Base-by-base conservation (phyloP, 2,797 vertebrate genomes). In the Brachyrhaphis roseni region DNA sequence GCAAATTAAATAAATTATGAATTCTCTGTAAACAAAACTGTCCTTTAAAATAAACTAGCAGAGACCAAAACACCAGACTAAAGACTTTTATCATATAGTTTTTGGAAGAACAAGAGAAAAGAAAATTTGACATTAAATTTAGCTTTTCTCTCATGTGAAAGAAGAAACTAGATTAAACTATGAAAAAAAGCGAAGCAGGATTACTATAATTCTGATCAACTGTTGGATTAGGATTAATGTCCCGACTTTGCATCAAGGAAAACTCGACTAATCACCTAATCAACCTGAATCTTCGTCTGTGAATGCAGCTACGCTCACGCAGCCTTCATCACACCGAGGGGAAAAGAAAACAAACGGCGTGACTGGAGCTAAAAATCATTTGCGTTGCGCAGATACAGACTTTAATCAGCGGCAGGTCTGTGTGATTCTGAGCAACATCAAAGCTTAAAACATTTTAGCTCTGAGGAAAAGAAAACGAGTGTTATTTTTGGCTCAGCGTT, bases 331-430 rank as follows among this genome's bases (percentile, higher is more conserved):
- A 41, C 87, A 75, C 74, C 86, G 83, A 75, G 75, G 92, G 36
- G 45, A 79, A 89, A 92, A 84, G 79, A 77, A 78, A 80, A 83
- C 73, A 90, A 88, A 84, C 23, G 78, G 85, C 92, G 78, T 84
- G 92, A 93, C 77, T 82, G 90, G 85, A 87, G 93, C 95, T 94
- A 93, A 91, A 95, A 93, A 93, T 91, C 81, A 77, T 88, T 88
- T 80, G 88, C 89, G 84, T 85, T 80, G 80, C 87, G 83, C 79
- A 79, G 92, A 88, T 59, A 91, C 91, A 90, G 89, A 91, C 92
- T 92, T 88, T 93, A 96, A 96, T 96, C 95, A 95, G 95, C 92
- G 91, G 89, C 93, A 95, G 90, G 79, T 86, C 91, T 86, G 82
- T 83, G 82, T 84, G 86, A 90, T 90, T 95, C 80, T 91, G 87